Conservation (phyloP, 1,140 invertebrate genomes). For the Macrotrachela quadricornifera region DNA sequence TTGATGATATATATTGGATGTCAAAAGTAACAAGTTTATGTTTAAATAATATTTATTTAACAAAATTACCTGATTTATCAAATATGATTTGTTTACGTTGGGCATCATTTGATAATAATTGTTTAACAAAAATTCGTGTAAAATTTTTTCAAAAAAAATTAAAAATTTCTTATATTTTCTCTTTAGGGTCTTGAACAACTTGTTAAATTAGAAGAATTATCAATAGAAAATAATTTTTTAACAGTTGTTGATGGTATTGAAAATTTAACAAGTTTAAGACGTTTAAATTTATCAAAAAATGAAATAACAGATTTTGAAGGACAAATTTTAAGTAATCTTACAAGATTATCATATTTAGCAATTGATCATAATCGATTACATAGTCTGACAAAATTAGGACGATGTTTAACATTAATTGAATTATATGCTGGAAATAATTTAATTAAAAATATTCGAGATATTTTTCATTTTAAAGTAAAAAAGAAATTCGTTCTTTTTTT, state of each 20-base stretch:
- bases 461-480: conserved; percentile 27
- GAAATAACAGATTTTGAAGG: conserved; percentile 42
- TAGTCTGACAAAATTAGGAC: conserved; percentile 12
- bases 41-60: not conserved
- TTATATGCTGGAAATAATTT: conserved; percentile 26
- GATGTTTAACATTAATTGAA: conserved; percentile 16
- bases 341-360: conserved; percentile 20
- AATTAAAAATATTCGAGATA: conserved; percentile 22
- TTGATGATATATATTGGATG: too few species aligned
- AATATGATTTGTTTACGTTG: conserved; percentile 20
- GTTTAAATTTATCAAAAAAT: conserved; percentile 64
- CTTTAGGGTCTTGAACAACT: conserved; percentile 24
- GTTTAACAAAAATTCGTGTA: conserved; percentile 27
- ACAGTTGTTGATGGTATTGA: conserved; percentile 56
- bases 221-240: conserved; percentile 70
- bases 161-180: not conserved
- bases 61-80: conserved; percentile 22
- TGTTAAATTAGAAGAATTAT: conserved; percentile 36
- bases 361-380: conserved; percentile 18
- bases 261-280: conserved; percentile 54
- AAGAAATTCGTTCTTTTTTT: conserved; percentile 10
- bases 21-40: too few species aligned
- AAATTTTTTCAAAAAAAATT: not conserved
- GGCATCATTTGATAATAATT: conserved; percentile 28
- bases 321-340: conserved; percentile 12